A percentile compares a stretch with the other conserved stretches of the same genome.
phyloP scores from a whole-genome alignment of 2,113 vertebrate genomes.

The Aplodontia rufa region DNA sequence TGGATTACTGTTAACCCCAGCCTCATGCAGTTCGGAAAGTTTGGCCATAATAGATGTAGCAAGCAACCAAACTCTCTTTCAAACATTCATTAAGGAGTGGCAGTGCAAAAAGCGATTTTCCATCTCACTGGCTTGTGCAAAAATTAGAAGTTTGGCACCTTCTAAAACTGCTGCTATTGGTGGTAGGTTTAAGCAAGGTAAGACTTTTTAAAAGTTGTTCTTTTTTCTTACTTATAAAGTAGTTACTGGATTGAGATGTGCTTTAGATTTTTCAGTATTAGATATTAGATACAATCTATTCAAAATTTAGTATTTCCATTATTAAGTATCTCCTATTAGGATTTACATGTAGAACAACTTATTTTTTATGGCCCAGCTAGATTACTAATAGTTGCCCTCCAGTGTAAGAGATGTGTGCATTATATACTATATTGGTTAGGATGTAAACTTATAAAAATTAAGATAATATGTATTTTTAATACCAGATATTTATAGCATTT shows the following conservation, averaged over 20 bases:
- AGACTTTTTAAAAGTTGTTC: slow-evolving; percentile 47
- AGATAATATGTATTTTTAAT: not conserved
- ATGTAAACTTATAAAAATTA: slow-evolving; percentile 37
- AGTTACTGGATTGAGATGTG: not conserved
- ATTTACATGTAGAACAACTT: not conserved
- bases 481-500: not conserved
- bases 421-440: not conserved
- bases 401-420: not conserved
- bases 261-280: not conserved
- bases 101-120: slow-evolving; percentile 89
- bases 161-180: slow-evolving; percentile 84
- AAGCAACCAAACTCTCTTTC: slow-evolving; percentile 90
- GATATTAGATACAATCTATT: slow-evolving; percentile 40
- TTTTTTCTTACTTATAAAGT: not conserved
- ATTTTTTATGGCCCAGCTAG: not conserved
- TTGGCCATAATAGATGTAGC: slow-evolving; percentile 96
- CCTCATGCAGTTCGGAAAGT: slow-evolving; percentile 83
- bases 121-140: slow-evolving; percentile 93
- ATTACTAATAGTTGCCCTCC: slow-evolving; percentile 15
- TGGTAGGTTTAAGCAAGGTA: slow-evolving; percentile 90
- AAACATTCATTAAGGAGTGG: slow-evolving; percentile 95
- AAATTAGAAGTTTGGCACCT: slow-evolving; percentile 76
- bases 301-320: slow-evolving; percentile 27
- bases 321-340: not conserved
- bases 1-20: slow-evolving; percentile 67